Percentiles rank a stretch among this genome's conserved stretches.
Evolutionary conservation across 2,113 vertebrate species (phyloP).

Genomic region (Corythornis vintsioides): DNA sequence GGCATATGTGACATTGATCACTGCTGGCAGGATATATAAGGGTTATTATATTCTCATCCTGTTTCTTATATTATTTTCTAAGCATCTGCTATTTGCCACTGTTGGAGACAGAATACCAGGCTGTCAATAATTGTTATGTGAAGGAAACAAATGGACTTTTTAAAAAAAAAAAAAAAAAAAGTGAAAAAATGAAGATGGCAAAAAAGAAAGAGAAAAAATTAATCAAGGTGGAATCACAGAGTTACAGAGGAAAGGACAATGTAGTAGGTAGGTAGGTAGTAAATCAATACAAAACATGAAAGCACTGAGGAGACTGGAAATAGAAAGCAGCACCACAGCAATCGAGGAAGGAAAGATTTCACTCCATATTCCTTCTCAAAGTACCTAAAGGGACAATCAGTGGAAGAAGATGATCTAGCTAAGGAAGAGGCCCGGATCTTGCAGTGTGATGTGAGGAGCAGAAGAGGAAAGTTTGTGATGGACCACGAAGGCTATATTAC

Average conservation of each 20-base stretch:
- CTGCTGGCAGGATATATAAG: constrained; percentile 40
- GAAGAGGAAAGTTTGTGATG: background rate
- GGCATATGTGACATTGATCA: background rate
- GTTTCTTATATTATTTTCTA: constrained; percentile 40
- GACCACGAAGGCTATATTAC: background rate
- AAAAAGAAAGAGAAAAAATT: background rate
- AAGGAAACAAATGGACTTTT: constrained; percentile 43
- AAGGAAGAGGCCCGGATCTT: background rate
- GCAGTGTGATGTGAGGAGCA: background rate
- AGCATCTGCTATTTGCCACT: constrained; percentile 63
- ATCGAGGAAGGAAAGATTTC: background rate
- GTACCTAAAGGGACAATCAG: background rate
- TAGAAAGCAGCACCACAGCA: background rate
- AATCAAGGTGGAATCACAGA: background rate
- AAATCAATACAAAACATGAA: background rate
- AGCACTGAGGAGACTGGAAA: background rate
- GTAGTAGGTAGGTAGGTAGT: background rate
- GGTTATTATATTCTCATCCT: constrained; percentile 50
- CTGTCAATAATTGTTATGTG: constrained; percentile 48
- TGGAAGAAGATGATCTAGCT: background rate
- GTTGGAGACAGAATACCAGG: constrained; percentile 38
- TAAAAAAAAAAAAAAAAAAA: background rate
- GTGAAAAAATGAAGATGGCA: background rate
- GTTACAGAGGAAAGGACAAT: background rate
- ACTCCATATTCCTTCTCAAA: background rate